phyloP scores from a whole-genome alignment of 2,797 vertebrate species.

The Ciconia nigra region DNA sequence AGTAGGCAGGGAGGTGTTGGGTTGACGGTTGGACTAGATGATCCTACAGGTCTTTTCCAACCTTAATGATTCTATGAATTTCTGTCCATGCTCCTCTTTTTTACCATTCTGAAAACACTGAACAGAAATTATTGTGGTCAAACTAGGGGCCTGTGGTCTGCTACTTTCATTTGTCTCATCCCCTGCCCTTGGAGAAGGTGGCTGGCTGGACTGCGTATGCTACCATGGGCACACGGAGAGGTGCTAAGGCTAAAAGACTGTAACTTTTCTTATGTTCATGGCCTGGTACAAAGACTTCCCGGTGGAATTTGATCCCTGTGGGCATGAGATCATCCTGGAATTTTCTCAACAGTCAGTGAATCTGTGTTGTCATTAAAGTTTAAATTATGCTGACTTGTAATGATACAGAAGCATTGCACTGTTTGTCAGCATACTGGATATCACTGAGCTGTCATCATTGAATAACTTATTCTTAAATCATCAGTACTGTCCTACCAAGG shows the following conservation, averaged over 20 bases:
- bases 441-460: not conserved
- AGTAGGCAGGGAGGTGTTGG: too few species aligned
- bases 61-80: not conserved
- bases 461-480: not conserved
- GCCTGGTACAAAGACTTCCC: not conserved
- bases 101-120: not conserved
- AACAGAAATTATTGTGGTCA: not conserved
- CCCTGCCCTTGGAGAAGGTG: not conserved
- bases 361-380: not conserved
- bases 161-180: not conserved
- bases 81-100: not conserved
- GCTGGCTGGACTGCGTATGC: too few species aligned
- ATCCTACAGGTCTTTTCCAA: too few species aligned
- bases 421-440: not conserved
- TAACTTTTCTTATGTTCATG: not conserved
- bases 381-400: not conserved
- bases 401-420: not conserved
- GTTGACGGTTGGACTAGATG: too few species aligned
- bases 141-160: not conserved
- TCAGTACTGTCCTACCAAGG: too few species aligned
- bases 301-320: not conserved
- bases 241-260: not conserved
- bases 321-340: not conserved
- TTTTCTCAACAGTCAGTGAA: not conserved
- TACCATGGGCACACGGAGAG: accelerated